A percentile compares a stretch with the other conserved stretches of the same genome.
phyloP scores from a whole-genome alignment of 2,113 vertebrate genomes.

The Chlorodrepanis virens region DNA sequence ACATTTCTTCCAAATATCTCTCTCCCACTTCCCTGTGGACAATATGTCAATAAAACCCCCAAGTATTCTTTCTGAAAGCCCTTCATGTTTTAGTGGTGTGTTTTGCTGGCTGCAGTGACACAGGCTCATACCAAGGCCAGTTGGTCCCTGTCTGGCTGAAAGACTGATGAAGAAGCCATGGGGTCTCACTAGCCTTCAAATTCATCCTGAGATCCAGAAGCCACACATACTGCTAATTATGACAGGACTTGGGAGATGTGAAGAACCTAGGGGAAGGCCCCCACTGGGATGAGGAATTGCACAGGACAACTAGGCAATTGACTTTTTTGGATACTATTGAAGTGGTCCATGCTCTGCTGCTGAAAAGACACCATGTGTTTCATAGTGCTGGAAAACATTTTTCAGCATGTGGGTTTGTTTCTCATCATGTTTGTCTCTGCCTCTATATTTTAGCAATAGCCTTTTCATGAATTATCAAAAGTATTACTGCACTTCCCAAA shows the following conservation, averaged over 20 bases:
- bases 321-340: neutral
- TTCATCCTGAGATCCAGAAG: neutral
- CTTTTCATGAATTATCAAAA: neutral
- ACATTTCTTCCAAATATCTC: conserved; percentile 13
- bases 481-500: neutral
- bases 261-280: neutral
- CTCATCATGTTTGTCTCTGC: neutral
- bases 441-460: neutral
- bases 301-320: neutral
- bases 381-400: neutral
- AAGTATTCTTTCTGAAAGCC: neutral
- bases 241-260: neutral
- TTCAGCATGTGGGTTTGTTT: neutral
- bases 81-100: neutral
- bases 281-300: neutral
- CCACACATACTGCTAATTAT: neutral
- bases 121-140: neutral
- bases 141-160: neutral
- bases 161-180: neutral
- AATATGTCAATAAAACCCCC: neutral
- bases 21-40: conserved; percentile 29
- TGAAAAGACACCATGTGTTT: neutral
- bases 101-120: neutral
- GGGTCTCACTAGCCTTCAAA: neutral
- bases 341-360: neutral